Percentiles rank a stretch among this genome's conserved stretches.
phyloP scores from a whole-genome alignment of 1,140 invertebrate genomes.

The Drosophila tropicalis region DNA sequence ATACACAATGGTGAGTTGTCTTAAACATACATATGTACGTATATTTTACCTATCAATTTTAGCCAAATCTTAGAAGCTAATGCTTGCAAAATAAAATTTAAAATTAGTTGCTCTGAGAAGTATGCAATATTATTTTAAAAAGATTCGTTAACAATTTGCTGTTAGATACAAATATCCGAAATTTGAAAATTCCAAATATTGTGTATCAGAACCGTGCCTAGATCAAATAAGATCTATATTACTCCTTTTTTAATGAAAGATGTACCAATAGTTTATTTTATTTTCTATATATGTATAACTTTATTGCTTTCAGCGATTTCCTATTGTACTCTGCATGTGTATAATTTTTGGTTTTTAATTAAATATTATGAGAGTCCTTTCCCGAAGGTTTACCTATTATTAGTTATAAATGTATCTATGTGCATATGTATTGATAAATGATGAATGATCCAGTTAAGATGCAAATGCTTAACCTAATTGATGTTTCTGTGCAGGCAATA shows the following conservation, averaged over 20 bases:
- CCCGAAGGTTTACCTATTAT: constrained; percentile 8
- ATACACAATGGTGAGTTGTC: no score
- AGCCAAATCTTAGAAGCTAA: no score
- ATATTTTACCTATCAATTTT: no score
- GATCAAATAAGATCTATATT: neutral
- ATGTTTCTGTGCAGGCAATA: constrained; percentile 13
- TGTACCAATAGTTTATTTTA: neutral
- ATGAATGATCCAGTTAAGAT: constrained; percentile 1
- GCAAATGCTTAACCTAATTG: neutral
- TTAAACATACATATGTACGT: no score
- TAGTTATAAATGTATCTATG: neutral
- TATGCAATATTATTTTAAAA: no score
- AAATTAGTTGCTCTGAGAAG: no score
- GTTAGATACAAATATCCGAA: neutral
- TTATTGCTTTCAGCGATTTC: constrained; percentile 19
- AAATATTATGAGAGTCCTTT: constrained; percentile 21
- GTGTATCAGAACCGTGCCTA: no score
- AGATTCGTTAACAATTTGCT: no score
- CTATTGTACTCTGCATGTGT: constrained; percentile 22
- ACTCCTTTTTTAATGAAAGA: neutral
- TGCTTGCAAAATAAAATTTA: no score
- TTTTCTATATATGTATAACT: neutral
- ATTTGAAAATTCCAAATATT: neutral
- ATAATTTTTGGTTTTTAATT: constrained; percentile 14
- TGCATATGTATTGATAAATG: constrained; percentile 1